Evolutionary conservation across 2,797 vertebrate species (phyloP), one percentile per base, ranked within the genome.

Genomic region (Huso huso): DNA sequence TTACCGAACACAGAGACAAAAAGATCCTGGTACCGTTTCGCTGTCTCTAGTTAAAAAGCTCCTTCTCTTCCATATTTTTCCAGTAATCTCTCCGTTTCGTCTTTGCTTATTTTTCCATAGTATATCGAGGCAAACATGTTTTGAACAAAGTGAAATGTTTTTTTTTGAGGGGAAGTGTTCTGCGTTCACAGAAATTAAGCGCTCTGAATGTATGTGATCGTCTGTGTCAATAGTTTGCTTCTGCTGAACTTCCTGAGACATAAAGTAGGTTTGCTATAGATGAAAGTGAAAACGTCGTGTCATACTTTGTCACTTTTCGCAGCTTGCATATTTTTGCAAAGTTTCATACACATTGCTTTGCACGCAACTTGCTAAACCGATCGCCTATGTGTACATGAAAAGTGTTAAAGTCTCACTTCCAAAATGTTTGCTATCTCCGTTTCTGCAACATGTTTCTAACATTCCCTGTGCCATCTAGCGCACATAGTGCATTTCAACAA

Each of bases 1-100:
- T 71, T 62, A 73, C 72, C 72, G 65, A 51, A 73, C 72, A 6
- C 72, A 73, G 10, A 73, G 55, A 63, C 72, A 73, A n/a, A 57
- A 65, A 4, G 64, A 58, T 15, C 67, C 69, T 1, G 50, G 69
- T 37, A 69, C 48, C 11, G 61, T 73, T 69, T 67, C 67, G 59
- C 72, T 73, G 67, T 73, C 69, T 15, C 72, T 53, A 3, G 52
- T 49, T 3, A 73, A 57, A 65, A 71, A 73, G 61, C 72, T 73
- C 6, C 72, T 12, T 73, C 72, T 7, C 13, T 55, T 6, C 72
- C 72, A 53, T 71, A 55, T 48, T 49, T 55, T 48, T 65, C 69
- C 59, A 73, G 48, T 59, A 73, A 51, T 12, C 48, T 69, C 51
- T 73, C 67, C 9, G 72, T 69, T n/a, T 71, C 50, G 11, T 62